A percentile compares a stretch with the other conserved stretches of the same genome.
These are phyloP conservation scores for Calliphora vomitoria DNA, from an alignment of 2,888 invertebrate genomes.

Conservation along the genomic window DNA sequence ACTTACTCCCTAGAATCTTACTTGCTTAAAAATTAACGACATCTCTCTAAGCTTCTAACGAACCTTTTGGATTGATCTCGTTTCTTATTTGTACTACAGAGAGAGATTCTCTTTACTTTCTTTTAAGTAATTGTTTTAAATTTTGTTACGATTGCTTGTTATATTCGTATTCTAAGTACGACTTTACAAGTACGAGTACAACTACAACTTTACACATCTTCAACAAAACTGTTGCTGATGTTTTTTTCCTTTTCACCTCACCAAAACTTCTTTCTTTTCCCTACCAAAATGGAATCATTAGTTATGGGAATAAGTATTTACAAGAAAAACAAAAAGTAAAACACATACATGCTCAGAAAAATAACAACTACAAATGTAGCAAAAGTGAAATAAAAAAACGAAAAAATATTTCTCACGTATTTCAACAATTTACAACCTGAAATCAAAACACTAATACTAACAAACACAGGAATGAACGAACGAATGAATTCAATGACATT, in stretches of 20 bases:
- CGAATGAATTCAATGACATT: not conserved
- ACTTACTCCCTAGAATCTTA: no score
- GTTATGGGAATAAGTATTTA: constrained; percentile 9
- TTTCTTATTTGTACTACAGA: not conserved
- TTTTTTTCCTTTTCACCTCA: not conserved
- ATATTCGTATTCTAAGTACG: not conserved
- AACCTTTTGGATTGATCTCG: not conserved
- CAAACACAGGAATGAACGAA: constrained; percentile 1
- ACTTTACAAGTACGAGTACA: not conserved
- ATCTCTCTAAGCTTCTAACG: no score
- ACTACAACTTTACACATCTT: not conserved
- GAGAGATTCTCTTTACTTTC: not conserved
- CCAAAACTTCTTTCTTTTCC: not conserved
- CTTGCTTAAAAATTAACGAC: no score
- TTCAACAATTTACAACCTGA: constrained; percentile 59
- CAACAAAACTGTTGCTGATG: constrained; percentile 3
- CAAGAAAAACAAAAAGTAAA: not conserved
- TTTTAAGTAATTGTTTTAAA: constrained; percentile 53
- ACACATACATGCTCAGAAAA: not conserved
- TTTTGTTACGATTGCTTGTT: constrained; percentile 36
- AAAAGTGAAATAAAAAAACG: constrained; percentile 1
- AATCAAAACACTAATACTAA: constrained; percentile 41
- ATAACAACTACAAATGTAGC: not conserved
- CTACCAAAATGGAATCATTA: constrained; percentile 33
- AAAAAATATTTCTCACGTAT: constrained; percentile 56